A percentile compares a stretch with the other conserved stretches of the same genome.
These are phyloP conservation scores for Lochmaea capreae DNA, from an alignment of 2,888 invertebrate genomes.

Conservation along the genomic window DNA sequence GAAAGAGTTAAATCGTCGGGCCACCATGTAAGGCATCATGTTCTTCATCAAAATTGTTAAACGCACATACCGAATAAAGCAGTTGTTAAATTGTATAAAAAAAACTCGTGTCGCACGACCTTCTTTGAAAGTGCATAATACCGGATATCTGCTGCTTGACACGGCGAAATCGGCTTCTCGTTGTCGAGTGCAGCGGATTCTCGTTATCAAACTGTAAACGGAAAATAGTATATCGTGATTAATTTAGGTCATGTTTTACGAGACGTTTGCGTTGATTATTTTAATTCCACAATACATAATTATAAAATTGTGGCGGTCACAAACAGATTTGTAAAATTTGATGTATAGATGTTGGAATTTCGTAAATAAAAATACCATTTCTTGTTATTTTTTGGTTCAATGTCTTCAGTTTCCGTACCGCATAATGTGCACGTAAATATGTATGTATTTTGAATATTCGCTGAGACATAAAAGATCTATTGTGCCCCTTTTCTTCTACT, in stretches of 20 bases:
- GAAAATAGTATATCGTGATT: not conserved
- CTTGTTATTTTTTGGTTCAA: too few relatives aligned
- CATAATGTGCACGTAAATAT: too few relatives aligned
- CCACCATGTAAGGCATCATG: not conserved
- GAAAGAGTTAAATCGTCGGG: not conserved
- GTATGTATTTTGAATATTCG: too few relatives aligned
- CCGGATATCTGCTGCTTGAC: not conserved
- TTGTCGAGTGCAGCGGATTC: conserved; percentile 1
- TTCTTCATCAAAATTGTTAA: not conserved
- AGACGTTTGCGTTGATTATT: not conserved
- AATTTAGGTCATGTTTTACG: not conserved
- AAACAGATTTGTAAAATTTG: not conserved
- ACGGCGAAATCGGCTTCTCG: not conserved
- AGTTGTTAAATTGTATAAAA: not conserved
- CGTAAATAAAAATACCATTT: too few relatives aligned
- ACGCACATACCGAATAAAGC: not conserved
- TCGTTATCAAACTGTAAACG: not conserved
- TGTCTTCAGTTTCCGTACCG: too few relatives aligned
- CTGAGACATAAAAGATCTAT: too few relatives aligned
- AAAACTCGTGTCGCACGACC: not conserved
- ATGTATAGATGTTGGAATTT: not conserved
- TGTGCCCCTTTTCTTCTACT: too few relatives aligned
- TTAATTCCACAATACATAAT: not conserved
- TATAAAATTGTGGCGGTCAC: not conserved
- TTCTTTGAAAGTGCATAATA: not conserved